phyloP scores from a whole-genome alignment of 2,113 vertebrate genomes.

The Vidua chalybeata region DNA sequence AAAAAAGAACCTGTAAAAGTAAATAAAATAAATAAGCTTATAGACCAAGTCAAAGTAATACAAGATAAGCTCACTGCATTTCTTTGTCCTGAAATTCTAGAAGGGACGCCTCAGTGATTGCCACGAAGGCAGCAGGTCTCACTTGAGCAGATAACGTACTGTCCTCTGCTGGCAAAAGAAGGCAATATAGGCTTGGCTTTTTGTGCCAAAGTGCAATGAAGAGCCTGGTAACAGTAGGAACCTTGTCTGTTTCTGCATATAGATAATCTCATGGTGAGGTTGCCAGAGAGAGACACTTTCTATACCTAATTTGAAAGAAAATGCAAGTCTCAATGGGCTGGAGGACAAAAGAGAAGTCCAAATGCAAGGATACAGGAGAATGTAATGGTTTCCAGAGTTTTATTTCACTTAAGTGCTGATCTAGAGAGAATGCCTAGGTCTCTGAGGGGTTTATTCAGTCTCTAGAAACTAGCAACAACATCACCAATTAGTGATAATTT shows the following conservation, averaged over 20 bases:
- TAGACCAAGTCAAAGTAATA: background rate
- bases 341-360: background rate
- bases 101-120: background rate
- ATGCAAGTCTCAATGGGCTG: background rate
- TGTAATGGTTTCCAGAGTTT: background rate
- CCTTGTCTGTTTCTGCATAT: background rate
- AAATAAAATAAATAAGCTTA: background rate
- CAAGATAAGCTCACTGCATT: background rate
- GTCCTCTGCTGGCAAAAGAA: conserved; percentile 69
- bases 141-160: conserved; percentile 39
- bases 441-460: background rate
- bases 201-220: background rate
- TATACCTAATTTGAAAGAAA: background rate
- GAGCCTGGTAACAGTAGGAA: background rate
- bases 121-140: background rate
- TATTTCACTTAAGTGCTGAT: background rate
- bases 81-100: background rate
- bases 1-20: background rate
- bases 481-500: background rate
- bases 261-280: background rate
- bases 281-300: background rate
- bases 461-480: background rate
- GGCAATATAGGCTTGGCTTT: background rate
- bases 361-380: background rate
- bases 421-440: background rate